These are phyloP conservation scores for Notarius lentiginosus DNA, from an alignment of 2,113 vertebrate genomes.

Conservation along the genomic window DNA sequence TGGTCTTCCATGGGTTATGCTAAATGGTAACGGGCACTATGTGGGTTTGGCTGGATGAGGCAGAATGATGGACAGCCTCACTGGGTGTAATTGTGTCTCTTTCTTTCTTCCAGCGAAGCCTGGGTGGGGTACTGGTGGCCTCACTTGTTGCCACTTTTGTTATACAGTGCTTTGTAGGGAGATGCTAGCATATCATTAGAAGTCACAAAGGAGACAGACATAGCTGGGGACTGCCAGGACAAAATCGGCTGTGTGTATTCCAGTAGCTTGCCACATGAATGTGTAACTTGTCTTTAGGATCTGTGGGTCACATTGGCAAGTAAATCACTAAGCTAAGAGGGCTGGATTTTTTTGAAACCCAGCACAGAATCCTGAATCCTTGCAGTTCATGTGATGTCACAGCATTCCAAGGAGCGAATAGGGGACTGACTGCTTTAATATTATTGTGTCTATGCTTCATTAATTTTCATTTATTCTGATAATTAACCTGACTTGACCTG, in stretches of 20 bases:
- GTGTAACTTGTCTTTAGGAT: not conserved
- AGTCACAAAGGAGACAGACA: slow-evolving; percentile 10
- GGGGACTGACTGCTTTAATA: not conserved
- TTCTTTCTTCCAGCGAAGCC: slow-evolving; percentile 49
- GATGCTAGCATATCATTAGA: slow-evolving; percentile 15
- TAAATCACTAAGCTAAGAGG: not conserved
- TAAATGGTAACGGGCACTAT: slow-evolving; percentile 54
- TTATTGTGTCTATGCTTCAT: not conserved
- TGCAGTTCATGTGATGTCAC: not conserved
- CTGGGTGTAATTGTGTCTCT: slow-evolving; percentile 64
- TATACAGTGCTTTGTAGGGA: slow-evolving; percentile 15
- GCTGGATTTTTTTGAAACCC: not conserved
- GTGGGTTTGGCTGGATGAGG: slow-evolving; percentile 62
- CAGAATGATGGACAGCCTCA: slow-evolving; percentile 63
- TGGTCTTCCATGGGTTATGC: slow-evolving; percentile 55
- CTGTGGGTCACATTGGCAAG: slow-evolving; percentile 9
- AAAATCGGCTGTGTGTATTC: slow-evolving; percentile 37
- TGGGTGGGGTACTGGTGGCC: slow-evolving; percentile 65
- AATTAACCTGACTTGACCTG: not conserved
- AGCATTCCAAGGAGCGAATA: not conserved
- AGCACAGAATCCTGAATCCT: not conserved
- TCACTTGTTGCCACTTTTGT: slow-evolving; percentile 32
- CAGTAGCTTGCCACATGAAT: slow-evolving; percentile 36
- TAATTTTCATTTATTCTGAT: not conserved
- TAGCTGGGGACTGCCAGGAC: slow-evolving; percentile 6